A percentile compares a stretch with the other conserved stretches of the same genome.
These are phyloP conservation scores for Lonchura striata DNA, from an alignment of 2,113 vertebrate genomes.

Conservation along the genomic window DNA sequence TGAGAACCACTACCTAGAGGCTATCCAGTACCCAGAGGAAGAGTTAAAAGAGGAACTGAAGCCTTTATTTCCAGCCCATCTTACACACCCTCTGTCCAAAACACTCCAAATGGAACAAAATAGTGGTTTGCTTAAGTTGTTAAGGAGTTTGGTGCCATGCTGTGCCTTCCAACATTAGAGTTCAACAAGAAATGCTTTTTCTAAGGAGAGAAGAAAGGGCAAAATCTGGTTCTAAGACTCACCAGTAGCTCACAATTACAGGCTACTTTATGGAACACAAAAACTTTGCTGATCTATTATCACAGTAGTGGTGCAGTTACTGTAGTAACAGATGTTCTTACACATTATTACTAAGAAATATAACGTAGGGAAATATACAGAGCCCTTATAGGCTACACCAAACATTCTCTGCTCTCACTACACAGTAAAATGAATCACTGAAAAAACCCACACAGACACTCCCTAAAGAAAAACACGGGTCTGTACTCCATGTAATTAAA, in stretches of 20 bases:
- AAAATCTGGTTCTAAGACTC: background rate
- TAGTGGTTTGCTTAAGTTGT: background rate
- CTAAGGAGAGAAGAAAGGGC: background rate
- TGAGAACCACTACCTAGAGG: background rate
- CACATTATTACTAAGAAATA: background rate
- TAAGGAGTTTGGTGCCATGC: background rate
- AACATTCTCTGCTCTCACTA: background rate
- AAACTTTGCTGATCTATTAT: background rate
- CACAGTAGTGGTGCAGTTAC: background rate
- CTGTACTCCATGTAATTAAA: background rate
- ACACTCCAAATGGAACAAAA: background rate
- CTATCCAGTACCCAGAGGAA: background rate
- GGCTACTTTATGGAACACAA: background rate
- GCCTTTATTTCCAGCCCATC: background rate
- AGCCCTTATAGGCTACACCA: background rate
- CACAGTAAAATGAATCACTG: background rate
- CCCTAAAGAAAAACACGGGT: background rate
- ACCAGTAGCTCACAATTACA: background rate
- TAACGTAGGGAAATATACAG: background rate
- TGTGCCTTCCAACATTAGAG: background rate
- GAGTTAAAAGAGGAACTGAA: background rate
- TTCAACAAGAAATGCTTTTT: background rate
- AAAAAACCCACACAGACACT: background rate
- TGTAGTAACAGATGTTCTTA: background rate
- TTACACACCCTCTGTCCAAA: accelerated